Evolutionary conservation across 35 echinoderm and acorn worm genomes (phyloP), one percentile per base, ranked within the genome.

Genomic region (Patiria miniata): DNA sequence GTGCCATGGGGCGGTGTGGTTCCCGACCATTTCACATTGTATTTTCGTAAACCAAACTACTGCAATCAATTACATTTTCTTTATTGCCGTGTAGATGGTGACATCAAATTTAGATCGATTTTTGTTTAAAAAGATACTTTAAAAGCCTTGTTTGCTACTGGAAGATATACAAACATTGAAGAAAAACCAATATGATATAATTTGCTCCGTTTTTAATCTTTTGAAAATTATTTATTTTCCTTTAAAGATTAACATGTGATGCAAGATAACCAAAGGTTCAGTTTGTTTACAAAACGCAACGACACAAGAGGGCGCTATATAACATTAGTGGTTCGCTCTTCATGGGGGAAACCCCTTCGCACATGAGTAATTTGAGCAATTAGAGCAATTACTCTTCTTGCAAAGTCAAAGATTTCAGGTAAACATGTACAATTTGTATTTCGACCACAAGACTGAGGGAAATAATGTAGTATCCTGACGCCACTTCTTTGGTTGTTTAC

Each of bases 1-100:
- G n/a, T n/a, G n/a, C n/a, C n/a, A n/a, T n/a, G n/a, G n/a, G n/a
- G 65, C 65, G 42, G 65, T 73, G 29, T 73, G 65, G 65, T 73
- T 73, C 65, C 65, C 65, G 65, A 73, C 65, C 34, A 26, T 14
- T 30, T 34, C 26, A 30, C 26, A 18, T 32, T 36, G 23, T 73
- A 12, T 36, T 1, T 73, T 30, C 34, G 65, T 73, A 22, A 73
- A 73, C 65, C 65, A 73, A 73, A 32, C 65, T 73, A 30, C 65
- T 32, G 10, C 65, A 28, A 73, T 73, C 65, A 26, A 73, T 73
- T 73, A 23, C 29, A 14, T 8, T 73, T n/a, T 28, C 14, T 73
- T 30, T 73, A 22, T 30, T 73, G 9, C 21, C 65, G 26, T 73
- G 65, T 73, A 73, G 65, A 73, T 73, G 65, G 34, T 60, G 57